Evolutionary conservation across 1,140 invertebrate genomes (phyloP).

Genomic region (Anadara kagoshimensis): DNA sequence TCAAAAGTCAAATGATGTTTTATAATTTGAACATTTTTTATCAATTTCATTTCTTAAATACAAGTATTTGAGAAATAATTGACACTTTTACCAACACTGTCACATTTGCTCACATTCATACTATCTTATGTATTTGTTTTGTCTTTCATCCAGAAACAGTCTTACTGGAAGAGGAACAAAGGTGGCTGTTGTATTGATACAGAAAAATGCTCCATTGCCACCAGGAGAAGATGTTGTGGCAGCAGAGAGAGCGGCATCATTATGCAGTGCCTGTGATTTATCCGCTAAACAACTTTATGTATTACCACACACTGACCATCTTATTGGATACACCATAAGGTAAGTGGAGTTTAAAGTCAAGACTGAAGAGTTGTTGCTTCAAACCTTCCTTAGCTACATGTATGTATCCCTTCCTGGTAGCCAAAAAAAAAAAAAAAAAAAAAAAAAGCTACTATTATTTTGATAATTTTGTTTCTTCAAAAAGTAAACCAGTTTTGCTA

Average conservation of each 20-base stretch:
- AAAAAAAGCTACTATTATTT: too few species aligned
- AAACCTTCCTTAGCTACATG: too few species aligned
- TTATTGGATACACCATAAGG: slow-evolving; percentile 85
- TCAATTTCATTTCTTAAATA: too few species aligned
- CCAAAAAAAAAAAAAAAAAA: too few species aligned
- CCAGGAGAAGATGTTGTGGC: slow-evolving; percentile 90
- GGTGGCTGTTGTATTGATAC: slow-evolving; percentile 91
- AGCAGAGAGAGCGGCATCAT: slow-evolving; percentile 88
- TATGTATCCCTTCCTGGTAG: too few species aligned
- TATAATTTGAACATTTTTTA: too few species aligned
- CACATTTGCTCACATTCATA: background rate
- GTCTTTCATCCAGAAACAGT: slow-evolving; percentile 75
- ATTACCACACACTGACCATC: slow-evolving; percentile 90
- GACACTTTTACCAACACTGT: background rate
- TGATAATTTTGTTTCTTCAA: too few species aligned
- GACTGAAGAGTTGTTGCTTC: too few species aligned
- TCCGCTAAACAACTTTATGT: slow-evolving; percentile 94
- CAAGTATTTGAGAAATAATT: too few species aligned
- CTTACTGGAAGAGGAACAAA: slow-evolving; percentile 88
- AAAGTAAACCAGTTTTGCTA: too few species aligned
- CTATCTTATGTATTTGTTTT: background rate
- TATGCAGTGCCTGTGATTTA: slow-evolving; percentile 93
- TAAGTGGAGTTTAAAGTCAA: slow-evolving; percentile 52
- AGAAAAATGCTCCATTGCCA: slow-evolving; percentile 82
- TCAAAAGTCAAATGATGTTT: too few species aligned